Percentiles rank a stretch among this genome's conserved stretches.
Evolutionary conservation across 2,888 invertebrate genomes (phyloP).

Genomic region (Sinhomidia bicolor): DNA sequence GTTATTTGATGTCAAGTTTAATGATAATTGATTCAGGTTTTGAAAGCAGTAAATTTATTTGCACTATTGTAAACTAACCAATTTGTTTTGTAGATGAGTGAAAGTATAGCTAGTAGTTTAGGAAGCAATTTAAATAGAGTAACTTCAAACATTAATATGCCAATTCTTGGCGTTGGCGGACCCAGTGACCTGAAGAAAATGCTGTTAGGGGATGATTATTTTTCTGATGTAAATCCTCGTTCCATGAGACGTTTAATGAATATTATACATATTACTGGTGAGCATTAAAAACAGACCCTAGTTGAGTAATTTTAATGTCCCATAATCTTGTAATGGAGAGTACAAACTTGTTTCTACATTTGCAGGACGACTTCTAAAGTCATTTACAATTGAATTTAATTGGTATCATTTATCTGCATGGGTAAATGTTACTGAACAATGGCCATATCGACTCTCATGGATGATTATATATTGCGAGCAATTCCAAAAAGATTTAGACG

Average conservation of each 20-base stretch:
- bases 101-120: constrained; percentile 95
- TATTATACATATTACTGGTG: constrained; percentile 97
- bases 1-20: constrained; percentile 59
- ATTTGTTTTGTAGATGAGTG: constrained; percentile 88
- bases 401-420: constrained; percentile 99
- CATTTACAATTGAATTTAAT: constrained; percentile 99
- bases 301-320: too few species aligned
- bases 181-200: constrained; percentile 90
- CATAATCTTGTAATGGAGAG: too few species aligned
- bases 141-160: constrained; percentile 82
- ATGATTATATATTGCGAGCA: constrained; percentile 96
- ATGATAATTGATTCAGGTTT: too few species aligned
- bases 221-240: constrained; percentile 98
- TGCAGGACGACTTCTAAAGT: constrained; percentile 95
- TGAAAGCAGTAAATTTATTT: too few species aligned
- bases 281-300: constrained; percentile 2
- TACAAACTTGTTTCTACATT: neutral
- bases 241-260: constrained; percentile 98
- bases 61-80: too few species aligned
- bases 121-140: constrained; percentile 88
- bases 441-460: constrained; percentile 99
- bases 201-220: constrained; percentile 98
- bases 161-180: constrained; percentile 85
- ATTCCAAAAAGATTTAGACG: constrained; percentile 93
- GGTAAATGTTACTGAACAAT: constrained; percentile 99